These are phyloP conservation scores for Cerastoderma edule DNA, from an alignment of 2,888 invertebrate genomes.

Conservation along the genomic window DNA sequence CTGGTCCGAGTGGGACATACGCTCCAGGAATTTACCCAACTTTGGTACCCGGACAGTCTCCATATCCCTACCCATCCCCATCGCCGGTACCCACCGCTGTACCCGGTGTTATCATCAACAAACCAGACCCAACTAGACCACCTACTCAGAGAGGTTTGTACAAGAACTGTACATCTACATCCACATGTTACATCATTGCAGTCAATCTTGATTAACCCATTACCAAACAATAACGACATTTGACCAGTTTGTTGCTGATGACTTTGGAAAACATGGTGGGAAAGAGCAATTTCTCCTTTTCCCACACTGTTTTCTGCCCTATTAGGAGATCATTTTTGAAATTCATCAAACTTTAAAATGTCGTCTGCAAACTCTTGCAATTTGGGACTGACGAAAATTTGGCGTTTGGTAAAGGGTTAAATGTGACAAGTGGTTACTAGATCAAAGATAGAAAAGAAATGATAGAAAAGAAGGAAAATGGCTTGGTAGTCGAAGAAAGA, in stretches of 20 bases:
- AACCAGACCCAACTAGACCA: slow-evolving; percentile 61
- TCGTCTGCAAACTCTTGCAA: too few relatives aligned
- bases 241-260: too few relatives aligned
- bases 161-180: too few relatives aligned
- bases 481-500: too few relatives aligned
- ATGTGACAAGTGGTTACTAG: too few relatives aligned
- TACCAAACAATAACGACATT: neutral
- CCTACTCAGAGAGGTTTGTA: slow-evolving; percentile 59
- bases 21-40: slow-evolving; percentile 26
- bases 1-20: slow-evolving; percentile 33
- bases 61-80: slow-evolving; percentile 49
- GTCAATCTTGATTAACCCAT: neutral
- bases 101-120: slow-evolving; percentile 65
- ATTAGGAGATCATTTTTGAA: too few relatives aligned
- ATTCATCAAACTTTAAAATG: too few relatives aligned
- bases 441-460: too few relatives aligned
- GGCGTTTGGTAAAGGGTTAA: too few relatives aligned
- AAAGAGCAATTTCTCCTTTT: slow-evolving; percentile 6
- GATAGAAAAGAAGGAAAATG: too few relatives aligned
- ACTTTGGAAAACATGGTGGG: neutral
- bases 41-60: slow-evolving; percentile 18
- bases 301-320: neutral
- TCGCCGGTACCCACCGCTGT: slow-evolving; percentile 66
- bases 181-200: too few relatives aligned
- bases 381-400: too few relatives aligned